Evolutionary conservation across 2,797 vertebrate species (phyloP).

Genomic region (Valencia hispanica): DNA sequence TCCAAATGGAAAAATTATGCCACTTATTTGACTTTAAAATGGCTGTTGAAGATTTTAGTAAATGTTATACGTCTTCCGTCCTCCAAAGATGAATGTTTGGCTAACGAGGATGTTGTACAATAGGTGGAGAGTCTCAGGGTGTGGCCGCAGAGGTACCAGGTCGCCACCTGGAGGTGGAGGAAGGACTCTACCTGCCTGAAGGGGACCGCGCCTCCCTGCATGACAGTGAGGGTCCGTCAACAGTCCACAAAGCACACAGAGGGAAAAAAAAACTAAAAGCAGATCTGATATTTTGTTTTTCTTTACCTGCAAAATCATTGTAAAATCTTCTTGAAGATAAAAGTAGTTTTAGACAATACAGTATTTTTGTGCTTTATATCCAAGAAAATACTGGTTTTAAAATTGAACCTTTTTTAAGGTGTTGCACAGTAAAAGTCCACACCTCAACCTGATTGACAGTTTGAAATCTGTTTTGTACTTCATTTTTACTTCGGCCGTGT

Average conservation of each 20-base stretch:
- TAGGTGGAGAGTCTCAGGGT: constrained; percentile 77
- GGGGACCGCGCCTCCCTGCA: constrained; percentile 91
- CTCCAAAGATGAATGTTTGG: background rate
- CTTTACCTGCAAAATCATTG: background rate
- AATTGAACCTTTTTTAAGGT: too few species aligned
- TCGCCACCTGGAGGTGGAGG: constrained; percentile 86
- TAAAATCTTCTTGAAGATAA: background rate
- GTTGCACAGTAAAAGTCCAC: too few species aligned
- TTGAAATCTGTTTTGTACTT: too few species aligned
- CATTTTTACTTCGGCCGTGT: too few species aligned
- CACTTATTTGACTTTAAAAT: background rate
- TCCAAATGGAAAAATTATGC: constrained; percentile 4
- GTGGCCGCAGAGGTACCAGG: constrained; percentile 82
- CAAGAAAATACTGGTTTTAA: too few species aligned
- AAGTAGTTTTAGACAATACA: background rate
- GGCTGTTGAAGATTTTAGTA: background rate
- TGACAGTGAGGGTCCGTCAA: constrained; percentile 97
- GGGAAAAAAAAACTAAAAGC: background rate
- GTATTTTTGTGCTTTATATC: background rate
- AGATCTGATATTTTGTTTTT: background rate
- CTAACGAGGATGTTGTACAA: background rate
- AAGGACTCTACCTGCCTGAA: constrained; percentile 88
- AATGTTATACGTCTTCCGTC: background rate
- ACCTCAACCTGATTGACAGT: too few species aligned
- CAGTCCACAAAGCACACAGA: constrained; percentile 21